A percentile compares a stretch with the other conserved stretches of the same genome.
phyloP scores from a whole-genome alignment of 2,888 invertebrate genomes.

The Sarcophaga rosellei region DNA sequence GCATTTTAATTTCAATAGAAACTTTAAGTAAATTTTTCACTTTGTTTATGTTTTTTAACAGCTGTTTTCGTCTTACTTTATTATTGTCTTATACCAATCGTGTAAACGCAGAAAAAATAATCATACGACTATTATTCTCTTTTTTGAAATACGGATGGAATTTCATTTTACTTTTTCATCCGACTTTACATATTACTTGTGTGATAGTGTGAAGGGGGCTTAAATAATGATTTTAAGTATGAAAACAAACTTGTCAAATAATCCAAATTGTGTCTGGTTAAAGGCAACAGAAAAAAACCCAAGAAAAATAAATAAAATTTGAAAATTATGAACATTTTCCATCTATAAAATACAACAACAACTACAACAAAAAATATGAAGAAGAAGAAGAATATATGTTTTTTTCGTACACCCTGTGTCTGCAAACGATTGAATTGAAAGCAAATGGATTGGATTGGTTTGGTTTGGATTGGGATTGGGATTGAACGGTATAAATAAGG shows the following conservation, averaged over 20 bases:
- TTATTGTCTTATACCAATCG: too few species aligned
- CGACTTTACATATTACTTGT: too few species aligned
- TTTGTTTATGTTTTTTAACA: too few species aligned
- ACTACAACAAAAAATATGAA: background rate
- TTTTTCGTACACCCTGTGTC: constrained; percentile 56
- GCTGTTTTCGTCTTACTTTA: too few species aligned
- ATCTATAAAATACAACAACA: constrained; percentile 46
- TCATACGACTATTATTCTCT: too few species aligned
- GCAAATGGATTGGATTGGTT: background rate
- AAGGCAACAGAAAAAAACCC: constrained; percentile 34
- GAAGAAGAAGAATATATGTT: constrained; percentile 32
- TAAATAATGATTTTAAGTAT: constrained; percentile 69
- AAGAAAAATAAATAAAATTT: constrained; percentile 38
- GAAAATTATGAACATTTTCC: constrained; percentile 67
- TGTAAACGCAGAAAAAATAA: too few species aligned
- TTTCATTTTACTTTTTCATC: too few species aligned
- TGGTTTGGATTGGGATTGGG: background rate
- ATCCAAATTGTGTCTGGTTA: constrained; percentile 71
- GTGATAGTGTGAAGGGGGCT: too few species aligned
- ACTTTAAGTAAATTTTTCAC: too few species aligned
- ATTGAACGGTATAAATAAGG: constrained; percentile 61
- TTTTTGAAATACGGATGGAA: too few species aligned
- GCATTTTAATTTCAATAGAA: too few species aligned
- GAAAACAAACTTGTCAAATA: constrained; percentile 71
- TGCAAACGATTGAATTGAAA: constrained; percentile 60